Conservation (phyloP, 1,140 invertebrate genomes). For the Drosophila neocordata region DNA sequence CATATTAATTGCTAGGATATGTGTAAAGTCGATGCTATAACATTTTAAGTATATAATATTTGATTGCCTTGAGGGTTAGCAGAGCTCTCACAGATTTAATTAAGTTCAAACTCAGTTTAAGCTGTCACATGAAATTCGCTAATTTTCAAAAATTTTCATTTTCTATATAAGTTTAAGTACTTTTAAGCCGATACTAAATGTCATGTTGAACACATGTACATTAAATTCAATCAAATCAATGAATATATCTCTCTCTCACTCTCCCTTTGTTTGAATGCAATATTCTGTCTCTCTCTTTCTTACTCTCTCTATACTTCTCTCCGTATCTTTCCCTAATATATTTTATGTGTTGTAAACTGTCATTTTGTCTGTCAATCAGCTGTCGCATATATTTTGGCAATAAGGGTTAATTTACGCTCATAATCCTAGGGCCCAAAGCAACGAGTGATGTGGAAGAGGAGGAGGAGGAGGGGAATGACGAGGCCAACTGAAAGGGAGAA, state of each 20-base stretch:
- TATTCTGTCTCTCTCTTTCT: constrained; percentile 8
- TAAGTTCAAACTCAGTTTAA: not conserved
- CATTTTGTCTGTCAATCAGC: constrained; percentile 79
- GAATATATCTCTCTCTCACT: constrained; percentile 28
- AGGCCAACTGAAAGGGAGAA: not conserved
- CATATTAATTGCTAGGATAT: too few species aligned
- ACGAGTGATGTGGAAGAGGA: constrained; percentile 10
- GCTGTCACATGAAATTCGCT: not conserved
- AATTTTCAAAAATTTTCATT: not conserved
- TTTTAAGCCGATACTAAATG: constrained; percentile 74
- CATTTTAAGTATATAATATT: not conserved
- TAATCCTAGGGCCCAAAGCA: constrained; percentile 59
- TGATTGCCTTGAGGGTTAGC: not conserved
- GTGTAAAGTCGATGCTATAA: too few species aligned
- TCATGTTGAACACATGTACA: constrained; percentile 76
- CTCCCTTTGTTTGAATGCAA: not conserved
- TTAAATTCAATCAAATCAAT: constrained; percentile 77
- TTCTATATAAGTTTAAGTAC: constrained; percentile 50
- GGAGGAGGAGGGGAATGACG: not conserved
- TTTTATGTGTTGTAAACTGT: constrained; percentile 67
- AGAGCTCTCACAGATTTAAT: not conserved
- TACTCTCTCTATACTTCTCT: not conserved
- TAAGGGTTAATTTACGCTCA: constrained; percentile 81
- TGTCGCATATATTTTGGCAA: constrained; percentile 78
- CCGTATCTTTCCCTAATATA: constrained; percentile 25